phyloP scores from a whole-genome alignment of 2,888 invertebrate genomes.

The Boloria selene region DNA sequence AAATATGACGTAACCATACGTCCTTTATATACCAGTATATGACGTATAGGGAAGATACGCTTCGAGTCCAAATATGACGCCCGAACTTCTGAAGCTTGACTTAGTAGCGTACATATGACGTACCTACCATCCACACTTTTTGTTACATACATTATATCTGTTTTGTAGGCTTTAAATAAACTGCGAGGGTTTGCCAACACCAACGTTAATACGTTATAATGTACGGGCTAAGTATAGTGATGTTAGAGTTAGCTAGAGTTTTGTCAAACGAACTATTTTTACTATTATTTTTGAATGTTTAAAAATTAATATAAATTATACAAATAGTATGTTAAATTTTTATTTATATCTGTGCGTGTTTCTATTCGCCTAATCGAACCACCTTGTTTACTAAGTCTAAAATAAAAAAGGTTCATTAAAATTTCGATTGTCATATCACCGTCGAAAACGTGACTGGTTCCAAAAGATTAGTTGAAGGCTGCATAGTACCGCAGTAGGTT shows the following conservation, averaged over 20 bases:
- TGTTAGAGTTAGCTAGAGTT: too few relatives aligned
- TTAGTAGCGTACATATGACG: conserved; percentile 24
- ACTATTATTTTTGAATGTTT: too few relatives aligned
- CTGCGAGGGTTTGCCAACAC: too few relatives aligned
- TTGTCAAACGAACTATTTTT: too few relatives aligned
- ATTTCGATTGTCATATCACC: conserved; percentile 23
- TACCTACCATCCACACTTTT: conserved; percentile 19
- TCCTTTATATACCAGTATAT: conserved; percentile 38
- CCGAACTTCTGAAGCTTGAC: conserved; percentile 27
- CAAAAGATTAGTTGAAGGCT: conserved; percentile 30
- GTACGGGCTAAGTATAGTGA: too few relatives aligned
- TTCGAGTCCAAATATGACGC: conserved; percentile 38
- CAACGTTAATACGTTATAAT: too few relatives aligned
- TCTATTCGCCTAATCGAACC: too few relatives aligned
- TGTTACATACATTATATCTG: conserved; percentile 7
- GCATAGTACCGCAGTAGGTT: conserved; percentile 5
- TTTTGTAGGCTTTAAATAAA: too few relatives aligned
- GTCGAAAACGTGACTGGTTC: conserved; percentile 30
- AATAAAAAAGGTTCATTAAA: conserved; percentile 11
- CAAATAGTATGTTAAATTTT: too few relatives aligned
- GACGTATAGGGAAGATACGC: conserved; percentile 56
- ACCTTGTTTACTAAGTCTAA: not conserved
- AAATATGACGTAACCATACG: conserved; percentile 31
- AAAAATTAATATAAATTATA: too few relatives aligned
- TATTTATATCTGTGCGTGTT: too few relatives aligned